Base-by-base conservation (phyloP, 2,888 invertebrate species). In the Ypsolopha sequella region DNA sequence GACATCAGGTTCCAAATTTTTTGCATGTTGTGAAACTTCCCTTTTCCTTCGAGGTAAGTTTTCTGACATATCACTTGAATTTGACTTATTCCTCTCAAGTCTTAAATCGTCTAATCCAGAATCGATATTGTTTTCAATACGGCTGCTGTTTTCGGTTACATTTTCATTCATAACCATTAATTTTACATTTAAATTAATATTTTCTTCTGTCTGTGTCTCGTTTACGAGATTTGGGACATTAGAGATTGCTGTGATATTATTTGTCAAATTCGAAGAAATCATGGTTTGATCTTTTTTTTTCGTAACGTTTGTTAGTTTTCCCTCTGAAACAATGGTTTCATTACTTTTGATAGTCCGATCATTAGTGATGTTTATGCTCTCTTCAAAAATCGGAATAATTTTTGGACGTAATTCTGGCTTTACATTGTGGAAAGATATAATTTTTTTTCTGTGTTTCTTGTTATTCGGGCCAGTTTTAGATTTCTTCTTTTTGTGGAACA, bases 401-500 rank as follows among this genome's bases (percentile, higher is more conserved):
- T 64, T 60, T 35, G 61, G 60, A 38, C 68, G 64, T 35, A 68
- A 66, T 45, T 73, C 68, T 52, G 73, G 53, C 59, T 76, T 75
- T n/a, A 73, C 63, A 53, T 74, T 73, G 53, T 76, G 77, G 51
- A 74, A 73, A 13, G 73, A 68, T 50, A 78, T 66, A 35, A 76
- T 55, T 55, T 81, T 85, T 56, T 76, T 81, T 50, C 72, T 63
- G 54, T 81, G 78, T 57, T 76, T 81, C 59, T 80, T 85, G 52
- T 64, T 75, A 53, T 56, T 70, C 56, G 63, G 75, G 51, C 58
- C 71, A 11, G 55, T 45, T 51, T 69, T 73, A 1, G 68, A 56
- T 60, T 80, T 85, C 62, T 80, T 86, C 60, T 80, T 85, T 60
- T 80, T 84, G 53, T 81, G 80, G 33, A 80, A 68, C 41, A 71